phyloP scores from a whole-genome alignment of 2,797 vertebrate species.

The Rhinoraja longicauda region DNA sequence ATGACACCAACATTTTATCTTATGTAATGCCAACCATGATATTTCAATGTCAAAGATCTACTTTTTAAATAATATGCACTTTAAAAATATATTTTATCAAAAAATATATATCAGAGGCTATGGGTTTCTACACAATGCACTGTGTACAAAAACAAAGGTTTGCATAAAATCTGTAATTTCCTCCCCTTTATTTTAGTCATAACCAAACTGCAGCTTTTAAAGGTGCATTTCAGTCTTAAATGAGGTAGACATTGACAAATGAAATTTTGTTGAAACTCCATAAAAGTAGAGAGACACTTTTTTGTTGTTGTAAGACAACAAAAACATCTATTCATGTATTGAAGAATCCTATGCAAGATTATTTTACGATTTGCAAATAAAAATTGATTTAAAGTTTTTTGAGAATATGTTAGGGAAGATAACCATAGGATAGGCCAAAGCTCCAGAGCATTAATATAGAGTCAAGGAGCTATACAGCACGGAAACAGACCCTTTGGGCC shows the following conservation, averaged over 20 bases:
- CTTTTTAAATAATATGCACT: not conserved
- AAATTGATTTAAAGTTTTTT: too few species aligned
- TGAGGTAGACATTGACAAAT: not conserved
- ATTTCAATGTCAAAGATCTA: not conserved
- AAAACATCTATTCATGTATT: too few species aligned
- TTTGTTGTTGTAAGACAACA: too few species aligned
- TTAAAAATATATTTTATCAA: constrained; percentile 6
- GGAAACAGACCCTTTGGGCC: too few species aligned
- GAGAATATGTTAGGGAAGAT: too few species aligned
- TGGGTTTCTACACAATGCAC: not conserved
- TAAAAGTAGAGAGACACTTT: not conserved
- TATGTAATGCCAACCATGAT: not conserved
- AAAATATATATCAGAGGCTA: not conserved
- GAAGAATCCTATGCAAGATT: too few species aligned
- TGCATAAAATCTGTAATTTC: not conserved
- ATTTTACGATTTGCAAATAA: too few species aligned
- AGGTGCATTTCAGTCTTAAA: not conserved
- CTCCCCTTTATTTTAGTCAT: not conserved
- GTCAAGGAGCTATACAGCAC: too few species aligned
- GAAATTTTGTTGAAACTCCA: not conserved
- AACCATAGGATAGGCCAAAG: too few species aligned
- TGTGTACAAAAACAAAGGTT: not conserved
- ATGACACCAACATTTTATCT: constrained; percentile 6
- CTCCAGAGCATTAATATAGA: too few species aligned
- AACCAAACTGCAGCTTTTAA: not conserved